Evolutionary conservation across 92 coral and sea anemone species (phyloP).

Genomic region (Montipora capitata): DNA sequence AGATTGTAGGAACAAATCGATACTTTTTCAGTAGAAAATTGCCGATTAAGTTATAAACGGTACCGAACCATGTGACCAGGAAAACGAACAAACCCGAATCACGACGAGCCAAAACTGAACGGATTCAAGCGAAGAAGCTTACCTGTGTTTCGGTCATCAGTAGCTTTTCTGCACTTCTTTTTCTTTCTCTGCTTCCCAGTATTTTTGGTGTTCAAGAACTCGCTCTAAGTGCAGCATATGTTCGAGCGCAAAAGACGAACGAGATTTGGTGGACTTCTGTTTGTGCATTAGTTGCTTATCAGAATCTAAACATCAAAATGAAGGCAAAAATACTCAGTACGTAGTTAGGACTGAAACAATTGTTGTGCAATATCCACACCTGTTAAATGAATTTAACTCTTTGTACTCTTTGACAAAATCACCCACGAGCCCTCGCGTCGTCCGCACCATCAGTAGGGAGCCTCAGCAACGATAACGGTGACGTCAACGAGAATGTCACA

Average conservation of each 20-base stretch:
- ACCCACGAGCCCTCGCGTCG: too few species aligned
- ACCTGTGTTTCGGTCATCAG: constrained; percentile 64
- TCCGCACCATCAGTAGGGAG: too few species aligned
- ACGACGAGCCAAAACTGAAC: neutral
- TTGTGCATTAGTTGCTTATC: neutral
- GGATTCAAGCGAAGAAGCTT: neutral
- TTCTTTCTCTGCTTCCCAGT: constrained; percentile 66
- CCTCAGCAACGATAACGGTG: too few species aligned
- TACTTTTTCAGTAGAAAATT: too few species aligned
- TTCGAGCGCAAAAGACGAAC: constrained; percentile 58
- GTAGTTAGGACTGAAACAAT: neutral
- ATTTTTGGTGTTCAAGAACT: constrained; percentile 62
- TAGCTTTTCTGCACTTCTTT: constrained; percentile 34
- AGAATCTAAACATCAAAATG: constrained; percentile 4
- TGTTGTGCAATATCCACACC: too few species aligned
- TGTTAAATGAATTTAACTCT: too few species aligned
- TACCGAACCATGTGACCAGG: neutral
- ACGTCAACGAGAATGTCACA: too few species aligned
- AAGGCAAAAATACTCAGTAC: neutral
- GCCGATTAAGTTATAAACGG: too few species aligned
- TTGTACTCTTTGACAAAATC: too few species aligned
- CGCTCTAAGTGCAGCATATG: constrained; percentile 63
- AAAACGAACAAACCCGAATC: neutral
- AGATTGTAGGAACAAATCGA: too few species aligned
- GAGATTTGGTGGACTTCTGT: constrained; percentile 17